Percentiles rank a stretch among this genome's conserved stretches.
Evolutionary conservation across 2,113 vertebrate genomes (phyloP).

Genomic region (Australoheros scitulus): DNA sequence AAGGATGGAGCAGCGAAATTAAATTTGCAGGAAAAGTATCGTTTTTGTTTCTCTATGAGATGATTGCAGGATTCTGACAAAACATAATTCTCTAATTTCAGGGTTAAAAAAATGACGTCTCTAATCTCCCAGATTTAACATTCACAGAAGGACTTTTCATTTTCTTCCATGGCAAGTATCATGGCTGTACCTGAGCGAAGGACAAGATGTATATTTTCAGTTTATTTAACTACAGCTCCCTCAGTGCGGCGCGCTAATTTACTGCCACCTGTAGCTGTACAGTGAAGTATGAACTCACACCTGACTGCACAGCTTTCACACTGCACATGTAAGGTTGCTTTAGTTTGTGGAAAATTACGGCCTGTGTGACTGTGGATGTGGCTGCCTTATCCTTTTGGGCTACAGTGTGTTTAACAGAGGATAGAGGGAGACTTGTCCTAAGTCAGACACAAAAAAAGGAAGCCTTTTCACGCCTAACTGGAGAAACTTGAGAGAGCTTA

Average conservation of each 20-base stretch:
- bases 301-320: slow-evolving; percentile 25
- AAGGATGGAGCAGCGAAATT: slow-evolving; percentile 56
- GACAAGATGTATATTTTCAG: background rate
- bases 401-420: slow-evolving; percentile 41
- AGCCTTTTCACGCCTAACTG: slow-evolving; percentile 77
- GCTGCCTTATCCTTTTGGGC: slow-evolving; percentile 51
- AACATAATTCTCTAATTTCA: slow-evolving; percentile 61
- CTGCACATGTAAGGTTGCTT: background rate
- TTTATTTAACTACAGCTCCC: slow-evolving; percentile 6
- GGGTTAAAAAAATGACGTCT: slow-evolving; percentile 43
- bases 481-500: slow-evolving; percentile 76
- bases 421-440: slow-evolving; percentile 78
- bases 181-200: background rate
- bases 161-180: slow-evolving; percentile 6
- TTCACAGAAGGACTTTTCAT: slow-evolving; percentile 48
- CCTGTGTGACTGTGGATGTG: slow-evolving; percentile 19
- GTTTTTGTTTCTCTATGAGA: slow-evolving; percentile 64
- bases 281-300: slow-evolving; percentile 25
- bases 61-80: slow-evolving; percentile 65
- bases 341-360: slow-evolving; percentile 19
- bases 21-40: slow-evolving; percentile 68
- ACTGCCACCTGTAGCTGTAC: slow-evolving; percentile 16
- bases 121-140: background rate
- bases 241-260: background rate
- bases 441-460: slow-evolving; percentile 71